Evolutionary conservation across 1,140 invertebrate genomes (phyloP).

Genomic region (Tribolium castaneum): DNA sequence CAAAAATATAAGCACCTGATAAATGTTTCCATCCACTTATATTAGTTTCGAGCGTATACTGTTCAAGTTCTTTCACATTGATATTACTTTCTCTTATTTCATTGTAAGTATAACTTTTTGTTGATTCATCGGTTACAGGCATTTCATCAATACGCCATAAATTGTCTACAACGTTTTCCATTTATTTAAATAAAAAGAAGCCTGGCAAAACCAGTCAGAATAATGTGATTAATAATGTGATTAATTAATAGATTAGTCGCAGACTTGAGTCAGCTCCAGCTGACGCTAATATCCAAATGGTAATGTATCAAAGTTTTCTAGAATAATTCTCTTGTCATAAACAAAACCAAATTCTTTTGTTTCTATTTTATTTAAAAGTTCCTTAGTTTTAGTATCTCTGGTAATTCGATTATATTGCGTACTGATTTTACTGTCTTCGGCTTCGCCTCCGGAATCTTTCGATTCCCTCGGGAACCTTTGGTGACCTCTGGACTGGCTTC

Average conservation of each 20-base stretch:
- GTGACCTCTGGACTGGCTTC: too few species aligned
- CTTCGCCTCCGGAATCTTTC: too few species aligned
- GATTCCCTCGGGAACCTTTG: too few species aligned
- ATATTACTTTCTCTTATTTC: conserved; percentile 47
- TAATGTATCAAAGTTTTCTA: not conserved
- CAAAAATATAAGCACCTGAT: conserved; percentile 44
- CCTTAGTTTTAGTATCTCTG: conserved; percentile 43
- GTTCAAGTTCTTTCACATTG: conserved; percentile 45
- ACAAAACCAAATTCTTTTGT: not conserved
- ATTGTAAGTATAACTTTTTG: conserved; percentile 46
- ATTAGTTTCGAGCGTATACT: conserved; percentile 43
- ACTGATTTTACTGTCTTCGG: conserved; percentile 43
- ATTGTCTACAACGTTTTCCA: conserved; percentile 41
- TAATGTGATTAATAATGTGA: too few species aligned
- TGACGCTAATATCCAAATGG: not conserved
- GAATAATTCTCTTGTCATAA: not conserved
- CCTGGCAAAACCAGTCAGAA: too few species aligned
- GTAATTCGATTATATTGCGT: conserved; percentile 44
- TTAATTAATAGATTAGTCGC: too few species aligned
- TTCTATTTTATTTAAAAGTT: conserved; percentile 45
- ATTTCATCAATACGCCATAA: conserved; percentile 42
- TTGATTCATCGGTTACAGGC: conserved; percentile 35
- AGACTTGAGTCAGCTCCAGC: too few species aligned
- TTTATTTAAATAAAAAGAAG: conserved; percentile 42
- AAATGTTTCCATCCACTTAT: conserved; percentile 43